Base-by-base conservation (phyloP, 2,888 invertebrate species). In the Idaea aversata region DNA sequence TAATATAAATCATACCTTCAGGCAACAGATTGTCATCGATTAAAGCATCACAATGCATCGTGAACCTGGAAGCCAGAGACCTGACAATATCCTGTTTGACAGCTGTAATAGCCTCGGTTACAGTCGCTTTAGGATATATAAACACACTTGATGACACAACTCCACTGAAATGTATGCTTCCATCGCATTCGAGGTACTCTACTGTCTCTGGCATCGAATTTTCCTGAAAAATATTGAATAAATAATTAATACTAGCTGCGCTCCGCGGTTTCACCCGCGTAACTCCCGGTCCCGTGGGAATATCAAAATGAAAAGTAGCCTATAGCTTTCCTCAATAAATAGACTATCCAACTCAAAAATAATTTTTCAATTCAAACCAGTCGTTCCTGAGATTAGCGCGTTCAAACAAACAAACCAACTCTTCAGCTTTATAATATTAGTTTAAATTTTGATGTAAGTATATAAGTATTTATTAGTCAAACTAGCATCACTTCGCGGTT, bases 1-100 rank as follows among this genome's bases (percentile, higher is more conserved):
- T 25, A 25, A 25, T 25, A 25, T 25, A 25, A 3, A 25, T 25
- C 25, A 72, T 78, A 95, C 96, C 95, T 94, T 96, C 96, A 36
- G 95, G 95, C 61, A 95, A 92, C 67, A 95, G 93, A 82, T 95
- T 95, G 83, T 97, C 97, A 87, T 97, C 97, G 74, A 97, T 96
- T 64, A 98, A 92, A 65, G 98, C 98, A 88, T 98, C 98, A 93
- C 97, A 98, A 82, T 98, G 97, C 94, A 98, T 96, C 78, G 98
- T 97, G 80, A 98, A 95, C 70, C 98, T 93, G 13, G 98, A 96
- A 13, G 96, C 95, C 66, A 98, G 88, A 64, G 98, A 98, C 67
- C 98, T 93, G 71, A 98, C 93, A 34, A 98, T 95, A 81, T 99
- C 98, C 82, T 96, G 95, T 79, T 96, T 96, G 13, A 98, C 93